Conservation (phyloP, 2,797 vertebrate species). For the Pygocentrus nattereri region DNA sequence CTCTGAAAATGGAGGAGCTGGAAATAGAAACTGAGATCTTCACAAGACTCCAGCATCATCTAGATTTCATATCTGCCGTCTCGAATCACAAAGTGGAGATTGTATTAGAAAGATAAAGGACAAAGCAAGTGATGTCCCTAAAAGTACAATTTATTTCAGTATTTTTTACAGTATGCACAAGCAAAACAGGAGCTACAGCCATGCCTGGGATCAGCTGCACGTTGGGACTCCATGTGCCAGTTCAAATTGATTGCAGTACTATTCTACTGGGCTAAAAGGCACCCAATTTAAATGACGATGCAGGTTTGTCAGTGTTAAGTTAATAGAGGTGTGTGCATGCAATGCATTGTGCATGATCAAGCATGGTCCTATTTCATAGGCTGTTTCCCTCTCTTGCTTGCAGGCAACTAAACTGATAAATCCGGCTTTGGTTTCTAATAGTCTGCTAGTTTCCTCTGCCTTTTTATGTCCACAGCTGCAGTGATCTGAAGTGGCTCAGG, state of each 20-base stretch:
- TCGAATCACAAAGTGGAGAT: neutral
- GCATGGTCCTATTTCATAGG: neutral
- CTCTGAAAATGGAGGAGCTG: slow-evolving; percentile 31
- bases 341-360: neutral
- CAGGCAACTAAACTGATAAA: neutral
- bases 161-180: neutral
- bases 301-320: slow-evolving; percentile 22
- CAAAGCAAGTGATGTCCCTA: neutral
- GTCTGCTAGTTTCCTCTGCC: neutral
- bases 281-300: slow-evolving; percentile 40
- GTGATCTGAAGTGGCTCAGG: slow-evolving; percentile 22
- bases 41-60: slow-evolving; percentile 14
- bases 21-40: slow-evolving; percentile 43
- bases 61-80: neutral
- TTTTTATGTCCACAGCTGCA: slow-evolving; percentile 34
- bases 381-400: neutral
- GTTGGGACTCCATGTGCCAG: neutral
- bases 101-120: neutral
- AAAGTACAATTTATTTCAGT: neutral
- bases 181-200: neutral
- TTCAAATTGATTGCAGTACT: slow-evolving; percentile 17
- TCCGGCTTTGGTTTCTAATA: slow-evolving; percentile 3
- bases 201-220: neutral
- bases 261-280: neutral
- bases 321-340: neutral